A percentile compares a stretch with the other conserved stretches of the same genome.
Evolutionary conservation across 2,113 vertebrate genomes (phyloP).

Genomic region (Heterotilapia buettikoferi): DNA sequence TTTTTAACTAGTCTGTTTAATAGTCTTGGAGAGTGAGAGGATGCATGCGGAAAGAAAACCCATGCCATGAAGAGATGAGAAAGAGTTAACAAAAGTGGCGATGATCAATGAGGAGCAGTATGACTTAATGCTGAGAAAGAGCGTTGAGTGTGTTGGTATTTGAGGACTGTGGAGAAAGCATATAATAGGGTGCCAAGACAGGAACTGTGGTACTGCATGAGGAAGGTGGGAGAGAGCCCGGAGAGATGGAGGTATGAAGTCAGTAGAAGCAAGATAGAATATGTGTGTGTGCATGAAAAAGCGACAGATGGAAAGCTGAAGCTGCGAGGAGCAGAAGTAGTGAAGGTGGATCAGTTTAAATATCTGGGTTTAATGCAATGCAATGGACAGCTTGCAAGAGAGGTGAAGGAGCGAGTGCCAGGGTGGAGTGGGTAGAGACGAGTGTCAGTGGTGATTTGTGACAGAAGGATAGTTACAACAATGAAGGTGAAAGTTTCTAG

Average conservation of each 20-base stretch:
- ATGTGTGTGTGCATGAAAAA: neutral
- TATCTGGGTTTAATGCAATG: neutral
- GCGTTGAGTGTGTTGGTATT: neutral
- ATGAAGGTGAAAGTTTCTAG: neutral
- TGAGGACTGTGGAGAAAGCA: neutral
- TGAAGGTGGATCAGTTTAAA: neutral
- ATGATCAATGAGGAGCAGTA: neutral
- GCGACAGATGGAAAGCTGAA: neutral
- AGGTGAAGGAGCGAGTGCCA: neutral
- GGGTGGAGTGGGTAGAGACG: neutral
- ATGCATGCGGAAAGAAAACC: neutral
- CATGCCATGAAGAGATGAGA: neutral
- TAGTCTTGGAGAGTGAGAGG: neutral
- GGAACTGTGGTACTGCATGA: neutral
- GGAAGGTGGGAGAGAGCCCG: neutral
- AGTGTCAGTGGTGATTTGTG: neutral
- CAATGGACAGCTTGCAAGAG: neutral
- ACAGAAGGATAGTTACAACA: neutral
- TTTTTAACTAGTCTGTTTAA: neutral
- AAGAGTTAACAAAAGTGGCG: neutral
- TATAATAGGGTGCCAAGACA: accelerated
- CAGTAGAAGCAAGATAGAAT: neutral
- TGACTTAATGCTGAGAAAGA: neutral
- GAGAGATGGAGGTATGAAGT: neutral
- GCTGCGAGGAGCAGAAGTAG: neutral